Base-by-base conservation (phyloP, 2,113 vertebrate species). In the Solea solea region DNA sequence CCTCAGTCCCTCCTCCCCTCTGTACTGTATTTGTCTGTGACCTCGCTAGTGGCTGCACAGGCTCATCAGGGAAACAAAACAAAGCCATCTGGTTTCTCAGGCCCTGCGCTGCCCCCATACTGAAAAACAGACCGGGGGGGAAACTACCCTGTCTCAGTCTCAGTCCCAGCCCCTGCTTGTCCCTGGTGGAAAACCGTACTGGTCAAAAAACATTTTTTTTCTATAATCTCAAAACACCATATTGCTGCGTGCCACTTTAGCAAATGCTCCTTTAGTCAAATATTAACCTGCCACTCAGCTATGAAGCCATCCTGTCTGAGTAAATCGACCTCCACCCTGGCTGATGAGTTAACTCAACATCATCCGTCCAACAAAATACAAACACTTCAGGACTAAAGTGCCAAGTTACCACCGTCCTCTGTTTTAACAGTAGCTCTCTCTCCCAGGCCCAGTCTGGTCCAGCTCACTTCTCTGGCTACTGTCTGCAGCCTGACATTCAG, bases 51-150 rank as follows among this genome's bases (percentile, higher is more conserved):
- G 86, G 81, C 86, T 84, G 85, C 71, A 76, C 83, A 76, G 68
- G 68, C 87, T 88, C 84, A 75, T 91, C 77, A 21, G 86, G 83
- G 80, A 91, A 90, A 64, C 88, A 88, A 92, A 93, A 90, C 92
- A 92, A 91, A 94, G 88, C 92, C 94, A 94, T 94, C 94, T 94
- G 94, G 91, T 93, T 94, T 94, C 93, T 94, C 92, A 94, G 92
- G 93, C 92, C 93, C 93, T 78, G 12, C 28, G 12, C 56, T 91
- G 90, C 92, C 92, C 91, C 89, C 68, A 45, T 68, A 49, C 86
- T 78, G 69, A 92, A 90, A 86, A 88, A 74, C 86, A 86, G 78
- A 86, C 54, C 72, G 81, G 88, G 34, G 21, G 83, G 84, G 87
- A 88, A 88, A 85, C 84, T 86, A 88, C 88, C 86, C 78, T 45